phyloP scores from a whole-genome alignment of 1,140 invertebrate species.

The Drosophila orena region DNA sequence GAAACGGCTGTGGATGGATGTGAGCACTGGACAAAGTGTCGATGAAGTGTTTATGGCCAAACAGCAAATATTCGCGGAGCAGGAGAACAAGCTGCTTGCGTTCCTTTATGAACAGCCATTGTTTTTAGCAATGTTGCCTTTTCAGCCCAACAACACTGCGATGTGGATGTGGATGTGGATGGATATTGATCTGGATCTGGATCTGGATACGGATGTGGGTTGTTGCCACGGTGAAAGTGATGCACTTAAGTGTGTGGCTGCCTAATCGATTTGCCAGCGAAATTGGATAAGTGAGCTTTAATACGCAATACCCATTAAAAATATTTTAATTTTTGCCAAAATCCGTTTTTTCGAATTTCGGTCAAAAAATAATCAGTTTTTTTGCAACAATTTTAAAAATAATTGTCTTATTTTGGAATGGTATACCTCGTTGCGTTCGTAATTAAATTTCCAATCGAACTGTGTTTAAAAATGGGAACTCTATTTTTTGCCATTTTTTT shows the following conservation, averaged over 20 bases:
- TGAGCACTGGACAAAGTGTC: constrained; percentile 51
- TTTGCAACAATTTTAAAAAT: too few species aligned
- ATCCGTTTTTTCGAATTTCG: too few species aligned
- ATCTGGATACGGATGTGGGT: constrained; percentile 3
- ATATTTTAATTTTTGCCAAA: too few species aligned
- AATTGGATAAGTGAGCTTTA: too few species aligned
- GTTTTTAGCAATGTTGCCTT: constrained; percentile 35
- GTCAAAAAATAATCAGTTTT: too few species aligned
- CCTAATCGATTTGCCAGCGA: neutral
- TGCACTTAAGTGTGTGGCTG: neutral
- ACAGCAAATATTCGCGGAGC: constrained; percentile 19
- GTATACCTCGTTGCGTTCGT: too few species aligned
- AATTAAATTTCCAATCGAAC: too few species aligned
- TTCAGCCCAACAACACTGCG: constrained; percentile 19
- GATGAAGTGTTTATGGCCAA: constrained; percentile 76
- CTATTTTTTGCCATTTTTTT: too few species aligned
- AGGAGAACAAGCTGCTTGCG: constrained; percentile 11
- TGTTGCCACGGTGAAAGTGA: constrained; percentile 8
- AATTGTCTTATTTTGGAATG: too few species aligned
- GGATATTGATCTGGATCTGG: neutral
- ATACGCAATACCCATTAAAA: too few species aligned
- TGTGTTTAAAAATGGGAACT: too few species aligned
- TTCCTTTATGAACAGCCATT: constrained; percentile 17
- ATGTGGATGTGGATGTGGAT: neutral
- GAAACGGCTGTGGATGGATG: neutral